phyloP scores from a whole-genome alignment of 2,113 vertebrate species.

The Nothobranchius kuhntae region DNA sequence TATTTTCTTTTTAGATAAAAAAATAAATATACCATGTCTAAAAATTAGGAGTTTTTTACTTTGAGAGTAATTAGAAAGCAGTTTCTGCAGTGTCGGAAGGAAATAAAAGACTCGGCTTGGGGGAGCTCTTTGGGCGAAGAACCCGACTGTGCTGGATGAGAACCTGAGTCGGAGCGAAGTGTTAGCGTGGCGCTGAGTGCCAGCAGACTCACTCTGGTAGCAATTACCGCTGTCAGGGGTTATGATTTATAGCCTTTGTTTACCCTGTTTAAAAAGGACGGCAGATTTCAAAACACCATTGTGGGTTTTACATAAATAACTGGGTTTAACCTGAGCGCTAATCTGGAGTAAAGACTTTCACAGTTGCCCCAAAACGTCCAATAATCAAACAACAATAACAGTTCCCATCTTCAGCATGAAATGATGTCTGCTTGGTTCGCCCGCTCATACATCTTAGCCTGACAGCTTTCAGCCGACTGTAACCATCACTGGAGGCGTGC shows the following conservation, averaged over 20 bases:
- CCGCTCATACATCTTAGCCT: conserved; percentile 80
- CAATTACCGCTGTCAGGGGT: conserved; percentile 77
- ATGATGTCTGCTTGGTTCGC: conserved; percentile 75
- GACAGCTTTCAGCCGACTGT: conserved; percentile 81
- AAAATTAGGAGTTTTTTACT: too few relatives aligned
- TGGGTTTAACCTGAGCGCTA: conserved; percentile 64
- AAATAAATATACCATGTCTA: too few relatives aligned
- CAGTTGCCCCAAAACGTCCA: conserved; percentile 69
- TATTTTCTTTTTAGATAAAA: too few relatives aligned
- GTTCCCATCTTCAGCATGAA: conserved; percentile 83
- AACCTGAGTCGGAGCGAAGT: conserved; percentile 8
- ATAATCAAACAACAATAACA: conserved; percentile 82
- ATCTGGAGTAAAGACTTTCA: conserved; percentile 67
- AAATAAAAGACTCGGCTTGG: conserved; percentile 8
- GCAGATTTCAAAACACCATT: conserved; percentile 80
- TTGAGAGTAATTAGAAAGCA: too few relatives aligned
- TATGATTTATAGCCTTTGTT: conserved; percentile 84
- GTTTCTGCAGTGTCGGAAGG: too few relatives aligned
- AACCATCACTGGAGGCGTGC: conserved; percentile 71
- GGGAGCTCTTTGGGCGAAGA: conserved; percentile 18
- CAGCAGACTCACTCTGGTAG: conserved; percentile 71
- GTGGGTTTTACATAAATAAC: conserved; percentile 77
- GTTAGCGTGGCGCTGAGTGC: conserved; percentile 25
- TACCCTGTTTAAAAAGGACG: conserved; percentile 80
- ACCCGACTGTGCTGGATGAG: conserved; percentile 37